These are phyloP conservation scores for Sapayoa aenigma DNA, from an alignment of 2,113 vertebrate species.

Conservation along the genomic window DNA sequence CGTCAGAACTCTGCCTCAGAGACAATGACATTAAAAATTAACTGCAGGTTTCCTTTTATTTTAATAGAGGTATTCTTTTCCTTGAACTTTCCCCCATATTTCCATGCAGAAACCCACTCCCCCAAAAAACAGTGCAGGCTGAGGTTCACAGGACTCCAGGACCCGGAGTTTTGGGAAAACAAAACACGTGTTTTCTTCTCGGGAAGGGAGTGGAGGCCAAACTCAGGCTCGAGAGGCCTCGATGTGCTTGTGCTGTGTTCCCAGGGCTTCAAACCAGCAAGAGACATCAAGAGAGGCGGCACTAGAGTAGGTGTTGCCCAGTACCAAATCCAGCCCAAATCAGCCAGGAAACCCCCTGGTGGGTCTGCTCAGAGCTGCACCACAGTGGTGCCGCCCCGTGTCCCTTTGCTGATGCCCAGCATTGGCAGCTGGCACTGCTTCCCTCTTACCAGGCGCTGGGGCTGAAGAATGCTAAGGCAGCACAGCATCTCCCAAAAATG, in stretches of 20 bases:
- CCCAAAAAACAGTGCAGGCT: not conserved
- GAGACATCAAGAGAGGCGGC: fast-evolving
- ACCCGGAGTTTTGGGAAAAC: not conserved
- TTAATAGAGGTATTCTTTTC: not conserved
- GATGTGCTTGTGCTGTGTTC: fast-evolving
- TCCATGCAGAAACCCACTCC: fast-evolving
- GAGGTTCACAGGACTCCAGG: not conserved
- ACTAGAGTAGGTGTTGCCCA: fast-evolving
- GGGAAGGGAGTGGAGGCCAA: not conserved
- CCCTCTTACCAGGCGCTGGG: fast-evolving
- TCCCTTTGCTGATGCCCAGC: fast-evolving
- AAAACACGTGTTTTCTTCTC: fast-evolving
- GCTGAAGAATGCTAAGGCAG: fast-evolving
- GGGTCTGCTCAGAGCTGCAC: not conserved
- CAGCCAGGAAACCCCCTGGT: not conserved
- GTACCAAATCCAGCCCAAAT: not conserved
- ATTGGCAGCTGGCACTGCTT: not conserved
- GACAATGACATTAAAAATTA: not conserved
- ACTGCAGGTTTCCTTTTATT: not conserved
- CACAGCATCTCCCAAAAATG: not conserved
- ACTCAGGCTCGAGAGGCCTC: fast-evolving
- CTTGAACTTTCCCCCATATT: not conserved
- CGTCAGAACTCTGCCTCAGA: not conserved
- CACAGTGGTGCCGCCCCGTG: fast-evolving
- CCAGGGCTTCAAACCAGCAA: fast-evolving